Base-by-base conservation (phyloP, 2,797 vertebrate species). In the Chelidonichthys spinosus region DNA sequence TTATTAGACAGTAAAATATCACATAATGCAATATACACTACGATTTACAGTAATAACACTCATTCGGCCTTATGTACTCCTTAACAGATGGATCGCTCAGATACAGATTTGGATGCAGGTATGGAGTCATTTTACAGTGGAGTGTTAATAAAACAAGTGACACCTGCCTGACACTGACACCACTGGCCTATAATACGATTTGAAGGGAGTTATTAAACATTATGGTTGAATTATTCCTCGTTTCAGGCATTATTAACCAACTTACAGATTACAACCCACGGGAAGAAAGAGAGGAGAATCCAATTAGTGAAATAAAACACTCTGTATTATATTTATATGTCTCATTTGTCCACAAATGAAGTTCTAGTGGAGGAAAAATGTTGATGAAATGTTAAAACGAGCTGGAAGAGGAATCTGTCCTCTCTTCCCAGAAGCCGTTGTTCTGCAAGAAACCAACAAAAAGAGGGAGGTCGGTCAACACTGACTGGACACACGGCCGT, bases 401-500 rank as follows among this genome's bases (percentile, higher is more conserved):
- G n/a, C n/a, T n/a, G n/a, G 50, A 58, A 62, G 35, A 11, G 5
- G 0, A 7, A 55, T 35, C 7, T 52, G 13, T 58, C 9, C 14
- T 37, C 11, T 56, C 35, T 61, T n/a, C 11, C 43, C 63, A 63
- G 50, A 67, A 11, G n/a, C 56, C 32, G 4, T 49, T 6, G 13
- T 13, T 0, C 46, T 15, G 4, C 68, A 49, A 50, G 53, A 47
- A 2, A 46, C 33, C 9, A 35, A 44, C 2, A 36, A 7, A 43
- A 46, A 42, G 54, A 44, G 43, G 55, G 11, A 14, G 56, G 17
- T 63, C 9, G 11, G 3, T 64, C 58, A 56, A 78, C 82, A 64
- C 59, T 67, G 77, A 81, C 37, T 1, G 18, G 74, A 74, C 78
- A 69, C 40, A 68, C 35, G 49, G 56, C 49, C 65, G 72, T 54